These are phyloP conservation scores for Chloroceryle inda DNA, from an alignment of 2,797 vertebrate species.

Conservation along the genomic window DNA sequence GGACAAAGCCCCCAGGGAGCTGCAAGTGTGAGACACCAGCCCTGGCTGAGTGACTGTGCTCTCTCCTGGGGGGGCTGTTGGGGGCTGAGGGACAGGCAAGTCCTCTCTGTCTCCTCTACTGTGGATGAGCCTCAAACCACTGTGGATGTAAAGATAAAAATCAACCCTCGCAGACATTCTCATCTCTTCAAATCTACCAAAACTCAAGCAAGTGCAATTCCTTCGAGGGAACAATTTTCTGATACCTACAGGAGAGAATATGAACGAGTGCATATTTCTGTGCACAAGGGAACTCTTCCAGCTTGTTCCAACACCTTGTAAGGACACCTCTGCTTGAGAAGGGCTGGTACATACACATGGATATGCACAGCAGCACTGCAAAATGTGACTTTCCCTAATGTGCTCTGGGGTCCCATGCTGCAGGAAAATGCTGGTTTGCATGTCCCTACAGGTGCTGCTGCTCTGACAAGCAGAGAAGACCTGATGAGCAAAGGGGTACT, in stretches of 20 bases:
- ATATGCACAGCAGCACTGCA: neutral
- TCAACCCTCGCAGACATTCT: neutral
- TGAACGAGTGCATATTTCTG: neutral
- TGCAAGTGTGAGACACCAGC: neutral
- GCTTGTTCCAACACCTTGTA: neutral
- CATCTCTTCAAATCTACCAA: neutral
- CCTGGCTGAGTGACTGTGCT: neutral
- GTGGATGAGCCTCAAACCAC: neutral
- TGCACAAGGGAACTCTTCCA: neutral
- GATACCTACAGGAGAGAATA: neutral
- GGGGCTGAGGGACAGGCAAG: neutral
- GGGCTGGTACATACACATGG: rapidly evolving
- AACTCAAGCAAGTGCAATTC: neutral
- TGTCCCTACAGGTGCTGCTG: neutral
- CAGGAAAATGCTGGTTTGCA: neutral
- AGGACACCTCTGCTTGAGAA: rapidly evolving
- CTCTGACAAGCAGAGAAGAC: neutral
- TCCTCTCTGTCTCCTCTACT: neutral
- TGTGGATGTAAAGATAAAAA: neutral
- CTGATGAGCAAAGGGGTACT: neutral
- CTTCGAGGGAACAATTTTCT: neutral
- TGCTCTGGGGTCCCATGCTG: neutral
- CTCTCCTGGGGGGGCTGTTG: neutral
- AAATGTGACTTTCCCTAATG: neutral
- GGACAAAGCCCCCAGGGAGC: neutral